These are phyloP conservation scores for Tangara arthus DNA, from an alignment of 2,797 vertebrate species.

Conservation along the genomic window DNA sequence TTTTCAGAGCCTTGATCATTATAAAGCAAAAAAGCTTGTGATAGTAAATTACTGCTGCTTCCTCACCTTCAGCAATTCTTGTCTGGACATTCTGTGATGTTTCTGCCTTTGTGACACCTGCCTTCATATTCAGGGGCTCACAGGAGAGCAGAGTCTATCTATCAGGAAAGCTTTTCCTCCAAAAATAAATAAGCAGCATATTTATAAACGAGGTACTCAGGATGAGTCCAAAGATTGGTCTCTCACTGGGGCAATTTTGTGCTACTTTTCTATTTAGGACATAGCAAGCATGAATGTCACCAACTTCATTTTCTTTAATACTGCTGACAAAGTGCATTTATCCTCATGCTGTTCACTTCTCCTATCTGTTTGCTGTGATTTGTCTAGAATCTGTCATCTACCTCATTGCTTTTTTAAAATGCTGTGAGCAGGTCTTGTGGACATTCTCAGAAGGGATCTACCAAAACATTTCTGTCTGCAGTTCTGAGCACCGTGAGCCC, in stretches of 20 bases:
- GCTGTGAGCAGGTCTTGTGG: neutral
- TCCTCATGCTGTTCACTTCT: neutral
- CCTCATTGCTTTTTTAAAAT: neutral
- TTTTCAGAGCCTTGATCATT: neutral
- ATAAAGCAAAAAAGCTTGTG: neutral
- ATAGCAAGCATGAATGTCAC: neutral
- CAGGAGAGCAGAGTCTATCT: neutral
- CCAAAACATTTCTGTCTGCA: neutral
- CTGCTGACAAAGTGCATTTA: neutral
- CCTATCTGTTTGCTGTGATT: neutral
- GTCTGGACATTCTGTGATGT: neutral
- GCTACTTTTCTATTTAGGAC: neutral
- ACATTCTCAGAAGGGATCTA: neutral
- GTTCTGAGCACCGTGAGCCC: neutral
- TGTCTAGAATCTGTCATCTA: neutral
- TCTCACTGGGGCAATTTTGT: neutral
- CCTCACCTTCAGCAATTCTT: neutral
- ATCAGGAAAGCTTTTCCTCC: neutral
- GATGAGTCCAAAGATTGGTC: neutral
- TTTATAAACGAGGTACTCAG: neutral
- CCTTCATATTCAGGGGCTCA: neutral
- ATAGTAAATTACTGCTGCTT: neutral
- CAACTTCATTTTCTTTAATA: neutral
- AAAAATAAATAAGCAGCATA: neutral
- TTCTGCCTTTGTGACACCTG: neutral